These are phyloP conservation scores for Orestias chungarensis DNA, from an alignment of 2,797 vertebrate genomes.

Conservation along the genomic window DNA sequence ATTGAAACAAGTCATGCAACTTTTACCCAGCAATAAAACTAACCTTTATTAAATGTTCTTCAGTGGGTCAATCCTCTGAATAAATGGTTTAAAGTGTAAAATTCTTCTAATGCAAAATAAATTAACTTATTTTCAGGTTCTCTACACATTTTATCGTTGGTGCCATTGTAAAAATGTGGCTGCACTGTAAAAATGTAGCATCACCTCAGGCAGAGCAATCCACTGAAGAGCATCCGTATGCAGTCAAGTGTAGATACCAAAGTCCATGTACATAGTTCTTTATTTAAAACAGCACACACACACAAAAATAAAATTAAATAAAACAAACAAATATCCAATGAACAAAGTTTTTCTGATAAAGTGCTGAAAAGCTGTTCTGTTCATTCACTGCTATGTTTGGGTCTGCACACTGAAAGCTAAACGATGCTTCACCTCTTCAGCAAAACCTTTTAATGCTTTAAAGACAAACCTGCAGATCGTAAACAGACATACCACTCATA, in stretches of 20 bases:
- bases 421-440: constrained; percentile 13
- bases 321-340: constrained; percentile 45
- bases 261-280: constrained; percentile 81
- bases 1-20: neutral
- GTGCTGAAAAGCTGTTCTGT: constrained; percentile 14
- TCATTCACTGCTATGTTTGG: constrained; percentile 41
- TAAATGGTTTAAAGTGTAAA: neutral
- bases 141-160: neutral
- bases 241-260: constrained; percentile 77
- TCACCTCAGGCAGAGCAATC: constrained; percentile 62
- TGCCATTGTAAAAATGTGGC: neutral
- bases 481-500: constrained; percentile 12
- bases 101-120: neutral
- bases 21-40: neutral
- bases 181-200: constrained; percentile 25
- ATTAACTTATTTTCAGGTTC: neutral
- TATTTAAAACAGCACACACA: constrained; percentile 77
- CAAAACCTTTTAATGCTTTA: constrained; percentile 29
- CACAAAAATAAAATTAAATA: constrained; percentile 36
- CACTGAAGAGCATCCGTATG: constrained; percentile 62
- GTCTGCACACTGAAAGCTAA: constrained; percentile 78
- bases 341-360: constrained; percentile 39
- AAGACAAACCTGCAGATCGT: constrained; percentile 18
- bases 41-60: neutral
- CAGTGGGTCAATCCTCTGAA: neutral